Percentiles rank a stretch among this genome's conserved stretches.
Evolutionary conservation across 2,888 invertebrate species (phyloP).

Genomic region (Agonopterix alstromeriana): DNA sequence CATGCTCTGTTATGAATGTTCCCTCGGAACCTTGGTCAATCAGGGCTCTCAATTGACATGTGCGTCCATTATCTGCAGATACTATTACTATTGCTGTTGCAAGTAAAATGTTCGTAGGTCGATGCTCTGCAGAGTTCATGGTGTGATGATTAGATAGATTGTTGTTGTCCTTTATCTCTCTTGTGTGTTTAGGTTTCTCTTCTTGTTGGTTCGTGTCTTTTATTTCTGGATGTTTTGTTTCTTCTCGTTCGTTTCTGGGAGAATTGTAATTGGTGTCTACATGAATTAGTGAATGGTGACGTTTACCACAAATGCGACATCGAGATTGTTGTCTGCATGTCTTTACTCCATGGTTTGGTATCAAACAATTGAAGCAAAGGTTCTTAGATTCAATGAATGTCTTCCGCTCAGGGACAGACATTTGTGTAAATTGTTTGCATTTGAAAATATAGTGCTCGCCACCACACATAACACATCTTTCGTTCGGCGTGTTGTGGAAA

Average conservation of each 20-base stretch:
- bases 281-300: not conserved
- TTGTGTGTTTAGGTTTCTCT: not conserved
- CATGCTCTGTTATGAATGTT: not conserved
- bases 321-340: not conserved
- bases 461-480: not conserved
- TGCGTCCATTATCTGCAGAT: conserved; percentile 1
- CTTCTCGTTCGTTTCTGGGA: not conserved
- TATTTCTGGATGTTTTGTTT: not conserved
- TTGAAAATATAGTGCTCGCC: not conserved
- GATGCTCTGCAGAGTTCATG: too few relatives aligned
- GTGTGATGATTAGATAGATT: not conserved
- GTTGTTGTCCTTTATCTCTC: not conserved
- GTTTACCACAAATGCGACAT: not conserved
- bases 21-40: not conserved
- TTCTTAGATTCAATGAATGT: not conserved
- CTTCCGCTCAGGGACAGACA: not conserved
- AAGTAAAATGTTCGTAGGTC: not conserved
- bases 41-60: conserved; percentile 7
- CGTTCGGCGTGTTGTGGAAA: not conserved
- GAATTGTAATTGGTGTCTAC: not conserved
- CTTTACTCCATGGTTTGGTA: not conserved
- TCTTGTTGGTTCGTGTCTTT: not conserved
- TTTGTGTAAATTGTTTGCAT: not conserved
- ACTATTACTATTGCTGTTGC: not conserved
- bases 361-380: not conserved